A percentile compares a stretch with the other conserved stretches of the same genome.
Evolutionary conservation across 2,888 invertebrate genomes (phyloP).

Genomic region (Melikaiella ostensackeni): DNA sequence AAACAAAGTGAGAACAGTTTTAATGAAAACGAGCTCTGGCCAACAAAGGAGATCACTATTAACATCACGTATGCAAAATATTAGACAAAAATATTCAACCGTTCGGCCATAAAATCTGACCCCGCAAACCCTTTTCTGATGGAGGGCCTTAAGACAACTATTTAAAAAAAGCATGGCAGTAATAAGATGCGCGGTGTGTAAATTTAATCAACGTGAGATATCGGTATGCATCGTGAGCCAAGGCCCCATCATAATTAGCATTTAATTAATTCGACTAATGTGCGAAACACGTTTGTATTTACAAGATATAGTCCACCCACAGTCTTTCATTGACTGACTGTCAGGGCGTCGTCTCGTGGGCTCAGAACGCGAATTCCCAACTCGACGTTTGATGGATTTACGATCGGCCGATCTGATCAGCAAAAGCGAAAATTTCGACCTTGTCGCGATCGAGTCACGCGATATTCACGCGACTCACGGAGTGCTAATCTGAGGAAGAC

Average conservation of each 20-base stretch:
- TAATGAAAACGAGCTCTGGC: no score
- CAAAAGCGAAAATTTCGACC: constrained; percentile 36
- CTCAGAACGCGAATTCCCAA: constrained; percentile 38
- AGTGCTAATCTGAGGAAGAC: constrained; percentile 23
- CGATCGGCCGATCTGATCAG: constrained; percentile 42
- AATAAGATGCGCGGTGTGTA: constrained; percentile 63
- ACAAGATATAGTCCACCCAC: constrained; percentile 52
- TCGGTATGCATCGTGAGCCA: constrained; percentile 63
- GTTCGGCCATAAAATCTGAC: no score
- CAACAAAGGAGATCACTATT: no score
- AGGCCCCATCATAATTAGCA: constrained; percentile 70
- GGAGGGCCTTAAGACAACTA: no score
- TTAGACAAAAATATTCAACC: no score
- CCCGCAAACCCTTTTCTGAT: no score
- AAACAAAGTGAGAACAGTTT: no score
- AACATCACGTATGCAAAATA: no score
- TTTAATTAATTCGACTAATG: constrained; percentile 73
- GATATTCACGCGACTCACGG: constrained; percentile 47
- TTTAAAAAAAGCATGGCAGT: constrained; percentile 46
- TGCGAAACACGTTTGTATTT: constrained; percentile 70
- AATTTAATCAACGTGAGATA: constrained; percentile 46
- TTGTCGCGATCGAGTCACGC: constrained; percentile 38
- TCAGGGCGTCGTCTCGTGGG: constrained; percentile 37
- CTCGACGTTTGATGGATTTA: constrained; percentile 56
- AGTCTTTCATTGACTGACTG: constrained; percentile 21